Evolutionary conservation across 2,797 vertebrate genomes (phyloP), one percentile per base, ranked within the genome.

Genomic region (Tarsius wallacei): DNA sequence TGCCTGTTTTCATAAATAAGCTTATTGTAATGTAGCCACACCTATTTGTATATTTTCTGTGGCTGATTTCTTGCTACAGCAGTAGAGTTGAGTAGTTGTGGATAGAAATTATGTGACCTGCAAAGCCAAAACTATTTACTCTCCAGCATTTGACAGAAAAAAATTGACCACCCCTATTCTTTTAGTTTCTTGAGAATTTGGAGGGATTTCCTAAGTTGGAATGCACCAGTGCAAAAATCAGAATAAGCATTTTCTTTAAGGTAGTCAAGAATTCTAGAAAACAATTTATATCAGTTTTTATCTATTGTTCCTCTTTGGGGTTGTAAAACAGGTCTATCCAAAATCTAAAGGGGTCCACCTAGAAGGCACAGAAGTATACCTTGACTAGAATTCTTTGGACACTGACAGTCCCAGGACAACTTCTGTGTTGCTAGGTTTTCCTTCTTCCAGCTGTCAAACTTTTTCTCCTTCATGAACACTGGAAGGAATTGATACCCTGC

Each of bases 221-320:
- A 91, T 94, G 91, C 71, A 91, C 68, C 36, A 86, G 4, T 59
- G 7, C 14, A 86, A 68, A 97, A 86, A 51, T 93, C 31, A 82
- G 8, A 91, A 63, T 87, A 51, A 87, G 51, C 68, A 42, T 87
- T 89, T 87, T 81, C 19, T 92, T 71, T 61, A 93, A 90, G 49
- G 57, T 42, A 51, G 51, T 42, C n/a, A 49, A 76, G 6, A 82
- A 61, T 42, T 42, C 42, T 42, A 74, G 21, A 68, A 70, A 87
- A 82, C 5, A 57, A 8, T 64, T 51, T 73, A 11, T 91, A 3
- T 83, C n/a, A 14, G 3, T 76, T 89, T 21, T 84, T 91, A 61
- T 36, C 82, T 49, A 2, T 6, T 61, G 2, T 61, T 77, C 51
- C 19, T 94, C 53, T 92, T 31, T 36, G 93, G 78, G 7, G 53